Conservation (phyloP, 2,797 vertebrate species). For the Eulemur albifrons region DNA sequence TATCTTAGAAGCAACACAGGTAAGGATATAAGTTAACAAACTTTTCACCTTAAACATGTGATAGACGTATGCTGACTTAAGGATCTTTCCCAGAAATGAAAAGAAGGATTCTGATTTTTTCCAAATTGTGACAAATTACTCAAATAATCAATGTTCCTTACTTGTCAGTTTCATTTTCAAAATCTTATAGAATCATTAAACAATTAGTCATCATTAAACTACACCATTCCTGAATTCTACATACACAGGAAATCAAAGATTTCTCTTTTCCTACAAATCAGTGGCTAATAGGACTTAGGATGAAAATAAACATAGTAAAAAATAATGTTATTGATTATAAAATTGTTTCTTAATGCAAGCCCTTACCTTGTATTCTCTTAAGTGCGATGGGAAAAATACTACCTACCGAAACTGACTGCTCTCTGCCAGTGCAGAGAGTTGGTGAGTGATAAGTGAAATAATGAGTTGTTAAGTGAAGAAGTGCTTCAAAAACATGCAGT, state of each 20-base stretch:
- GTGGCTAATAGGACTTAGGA: not conserved
- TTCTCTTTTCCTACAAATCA: not conserved
- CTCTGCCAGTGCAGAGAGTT: not conserved
- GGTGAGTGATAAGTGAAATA: not conserved
- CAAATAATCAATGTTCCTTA: not conserved
- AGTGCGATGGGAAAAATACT: not conserved
- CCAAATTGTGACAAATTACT: not conserved
- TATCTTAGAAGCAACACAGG: constrained; percentile 94
- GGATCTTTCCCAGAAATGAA: not conserved
- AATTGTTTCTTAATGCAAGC: not conserved
- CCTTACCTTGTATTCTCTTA: not conserved
- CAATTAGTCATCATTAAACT: not conserved
- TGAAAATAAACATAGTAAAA: not conserved
- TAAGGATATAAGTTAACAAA: constrained; percentile 69
- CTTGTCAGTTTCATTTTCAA: not conserved
- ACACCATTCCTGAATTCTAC: not conserved
- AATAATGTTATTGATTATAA: not conserved
- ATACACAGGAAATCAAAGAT: not conserved
- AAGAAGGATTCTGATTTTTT: not conserved
- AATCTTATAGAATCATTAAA: constrained; percentile 28
- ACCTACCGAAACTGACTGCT: not conserved
- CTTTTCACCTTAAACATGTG: not conserved
- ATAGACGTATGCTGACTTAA: not conserved
- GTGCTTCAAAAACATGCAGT: not conserved
- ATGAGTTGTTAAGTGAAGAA: not conserved